Evolutionary conservation across 2,113 vertebrate species (phyloP).

Genomic region (Strigops habroptila): DNA sequence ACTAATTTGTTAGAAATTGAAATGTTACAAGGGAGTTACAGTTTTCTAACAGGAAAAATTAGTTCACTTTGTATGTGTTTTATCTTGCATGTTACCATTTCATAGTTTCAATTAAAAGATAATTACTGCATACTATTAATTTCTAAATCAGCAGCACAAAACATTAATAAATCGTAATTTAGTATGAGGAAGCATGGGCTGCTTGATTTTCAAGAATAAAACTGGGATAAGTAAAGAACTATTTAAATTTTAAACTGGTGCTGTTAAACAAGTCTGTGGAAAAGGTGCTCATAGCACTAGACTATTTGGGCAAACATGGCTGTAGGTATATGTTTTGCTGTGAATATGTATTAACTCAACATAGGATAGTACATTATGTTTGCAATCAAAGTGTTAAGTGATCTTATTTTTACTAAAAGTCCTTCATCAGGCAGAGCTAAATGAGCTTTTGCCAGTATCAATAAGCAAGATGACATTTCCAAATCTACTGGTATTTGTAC

Average conservation of each 20-base stretch:
- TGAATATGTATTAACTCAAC: not conserved
- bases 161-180: not conserved
- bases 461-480: not conserved
- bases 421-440: not conserved
- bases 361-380: not conserved
- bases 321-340: not conserved
- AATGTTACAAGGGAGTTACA: not conserved
- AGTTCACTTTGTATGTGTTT: accelerated
- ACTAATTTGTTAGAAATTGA: not conserved
- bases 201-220: not conserved
- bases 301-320: not conserved
- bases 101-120: not conserved
- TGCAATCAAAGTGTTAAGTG: not conserved
- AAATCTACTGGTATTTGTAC: not conserved
- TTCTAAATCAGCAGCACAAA: not conserved
- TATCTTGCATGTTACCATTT: not conserved
- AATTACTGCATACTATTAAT: not conserved
- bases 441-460: not conserved
- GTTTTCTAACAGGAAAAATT: not conserved
- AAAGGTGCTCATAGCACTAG: not conserved
- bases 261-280: not conserved
- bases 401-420: not conserved
- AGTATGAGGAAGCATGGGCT: not conserved
- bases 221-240: not conserved
- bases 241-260: not conserved